A percentile compares a stretch with the other conserved stretches of the same genome.
Conservation (phyloP, 2,113 vertebrate species). For the Anoura caudifer region DNA sequence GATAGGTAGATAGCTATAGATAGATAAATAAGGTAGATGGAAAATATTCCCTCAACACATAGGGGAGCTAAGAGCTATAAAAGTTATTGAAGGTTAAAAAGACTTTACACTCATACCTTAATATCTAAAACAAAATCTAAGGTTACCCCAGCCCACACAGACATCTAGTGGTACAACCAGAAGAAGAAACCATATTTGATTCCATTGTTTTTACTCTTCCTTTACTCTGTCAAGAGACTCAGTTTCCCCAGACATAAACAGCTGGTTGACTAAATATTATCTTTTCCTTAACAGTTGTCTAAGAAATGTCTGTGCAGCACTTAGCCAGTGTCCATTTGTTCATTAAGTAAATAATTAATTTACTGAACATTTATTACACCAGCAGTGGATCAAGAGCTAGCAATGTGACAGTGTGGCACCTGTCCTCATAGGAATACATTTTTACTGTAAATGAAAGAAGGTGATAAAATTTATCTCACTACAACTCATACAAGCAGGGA, state of each 20-base stretch:
- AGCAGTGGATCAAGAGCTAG: neutral
- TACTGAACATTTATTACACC: neutral
- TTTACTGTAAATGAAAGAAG: neutral
- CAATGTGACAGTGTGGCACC: neutral
- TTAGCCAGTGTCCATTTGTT: neutral
- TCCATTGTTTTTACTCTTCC: neutral
- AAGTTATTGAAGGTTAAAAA: neutral
- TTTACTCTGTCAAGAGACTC: neutral
- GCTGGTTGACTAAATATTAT: neutral
- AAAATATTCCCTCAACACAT: neutral
- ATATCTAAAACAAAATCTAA: conserved; percentile 22
- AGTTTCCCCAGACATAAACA: neutral
- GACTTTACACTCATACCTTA: neutral
- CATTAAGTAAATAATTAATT: neutral
- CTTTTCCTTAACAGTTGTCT: neutral
- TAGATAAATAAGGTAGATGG: neutral
- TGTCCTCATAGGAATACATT: neutral
- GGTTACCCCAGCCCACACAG: neutral
- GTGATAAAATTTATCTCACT: neutral
- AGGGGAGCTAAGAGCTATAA: neutral
- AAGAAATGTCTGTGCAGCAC: neutral
- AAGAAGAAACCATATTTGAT: neutral
- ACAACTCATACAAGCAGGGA: neutral
- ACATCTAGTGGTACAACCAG: neutral
- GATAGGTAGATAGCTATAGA: neutral